Evolutionary conservation across 2,113 vertebrate species (phyloP).

Genomic region (Macrotus californicus): DNA sequence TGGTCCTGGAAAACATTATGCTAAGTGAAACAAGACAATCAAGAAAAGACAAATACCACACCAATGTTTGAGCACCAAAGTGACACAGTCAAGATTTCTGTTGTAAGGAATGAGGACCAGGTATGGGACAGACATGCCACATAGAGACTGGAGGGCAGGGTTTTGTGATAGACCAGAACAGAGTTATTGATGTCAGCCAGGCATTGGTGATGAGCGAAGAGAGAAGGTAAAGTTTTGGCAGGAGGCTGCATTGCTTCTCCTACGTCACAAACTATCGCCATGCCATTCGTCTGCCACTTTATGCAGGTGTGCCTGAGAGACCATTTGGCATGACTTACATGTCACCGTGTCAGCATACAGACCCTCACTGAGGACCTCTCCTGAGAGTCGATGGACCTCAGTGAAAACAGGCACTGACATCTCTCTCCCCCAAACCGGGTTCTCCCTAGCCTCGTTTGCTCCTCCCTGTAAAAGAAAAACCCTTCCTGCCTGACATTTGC

Average conservation of each 20-base stretch:
- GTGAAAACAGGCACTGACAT: too few relatives aligned
- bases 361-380: background rate
- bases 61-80: background rate
- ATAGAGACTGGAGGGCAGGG: background rate
- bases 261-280: accelerated
- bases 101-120: background rate
- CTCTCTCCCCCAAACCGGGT: accelerated
- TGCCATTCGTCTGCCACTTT: accelerated
- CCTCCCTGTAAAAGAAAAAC: background rate
- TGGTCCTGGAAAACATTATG: too few relatives aligned
- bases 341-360: background rate
- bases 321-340: accelerated
- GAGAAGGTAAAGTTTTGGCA: background rate
- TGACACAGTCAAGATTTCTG: background rate
- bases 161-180: background rate
- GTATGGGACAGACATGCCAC: background rate
- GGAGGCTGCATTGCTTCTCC: background rate
- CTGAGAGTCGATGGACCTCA: background rate
- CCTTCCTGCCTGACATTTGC: background rate
- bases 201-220: accelerated
- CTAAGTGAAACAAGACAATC: too few relatives aligned
- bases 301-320: accelerated
- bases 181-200: background rate
- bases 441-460: background rate
- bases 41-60: too few relatives aligned